phyloP scores from a whole-genome alignment of 2,113 vertebrate species.

The Eidolon helvum region DNA sequence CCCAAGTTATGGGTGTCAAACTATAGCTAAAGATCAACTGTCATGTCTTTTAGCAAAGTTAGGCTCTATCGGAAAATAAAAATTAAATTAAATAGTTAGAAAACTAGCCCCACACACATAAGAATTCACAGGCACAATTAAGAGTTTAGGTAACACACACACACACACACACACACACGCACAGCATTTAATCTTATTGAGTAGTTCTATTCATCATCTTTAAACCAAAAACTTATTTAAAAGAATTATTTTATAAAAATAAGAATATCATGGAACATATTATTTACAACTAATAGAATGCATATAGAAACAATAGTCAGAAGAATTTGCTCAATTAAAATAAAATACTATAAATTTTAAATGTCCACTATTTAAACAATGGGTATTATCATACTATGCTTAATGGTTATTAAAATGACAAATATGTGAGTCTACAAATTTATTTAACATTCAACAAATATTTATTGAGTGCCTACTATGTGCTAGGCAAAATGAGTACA shows the following conservation, averaged over 20 bases:
- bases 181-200: not conserved
- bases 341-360: not conserved
- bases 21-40: not conserved
- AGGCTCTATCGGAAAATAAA: not conserved
- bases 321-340: constrained; percentile 20
- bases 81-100: not conserved
- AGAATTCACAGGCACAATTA: not conserved
- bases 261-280: not conserved
- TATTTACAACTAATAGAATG: not conserved
- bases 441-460: not conserved
- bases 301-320: not conserved
- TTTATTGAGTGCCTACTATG: not conserved
- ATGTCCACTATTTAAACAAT: not conserved
- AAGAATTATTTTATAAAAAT: not conserved
- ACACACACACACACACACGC: too few species aligned
- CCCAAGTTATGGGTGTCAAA: not conserved
- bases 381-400: not conserved
- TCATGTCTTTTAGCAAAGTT: not conserved
- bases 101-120: not conserved
- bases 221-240: not conserved
- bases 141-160: not conserved
- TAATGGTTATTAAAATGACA: not conserved
- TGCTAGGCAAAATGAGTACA: not conserved
- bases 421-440: not conserved
- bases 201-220: not conserved